phyloP scores from a whole-genome alignment of 2,113 vertebrate genomes.

The Alligator mississippiensis region DNA sequence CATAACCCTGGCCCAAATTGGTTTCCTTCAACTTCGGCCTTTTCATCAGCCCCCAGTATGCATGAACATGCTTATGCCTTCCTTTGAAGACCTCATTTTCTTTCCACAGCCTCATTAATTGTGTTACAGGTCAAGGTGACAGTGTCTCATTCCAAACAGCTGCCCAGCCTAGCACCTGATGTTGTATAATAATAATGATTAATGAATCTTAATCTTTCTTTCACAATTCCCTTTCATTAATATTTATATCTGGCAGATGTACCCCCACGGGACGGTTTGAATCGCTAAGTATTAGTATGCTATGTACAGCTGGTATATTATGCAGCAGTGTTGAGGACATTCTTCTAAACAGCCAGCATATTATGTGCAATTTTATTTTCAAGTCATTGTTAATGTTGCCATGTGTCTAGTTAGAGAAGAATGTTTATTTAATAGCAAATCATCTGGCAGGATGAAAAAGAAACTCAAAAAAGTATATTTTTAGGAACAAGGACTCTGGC shows the following conservation, averaged over 20 bases:
- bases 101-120: background rate
- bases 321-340: conserved; percentile 40
- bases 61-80: background rate
- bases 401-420: background rate
- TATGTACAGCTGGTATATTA: conserved; percentile 59
- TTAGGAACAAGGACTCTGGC: background rate
- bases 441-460: background rate
- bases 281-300: conserved; percentile 29
- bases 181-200: conserved; percentile 59
- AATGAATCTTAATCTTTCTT: conserved; percentile 59
- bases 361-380: conserved; percentile 30
- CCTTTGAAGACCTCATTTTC: background rate
- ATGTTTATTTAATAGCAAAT: conserved; percentile 33
- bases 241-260: conserved; percentile 69
- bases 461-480: background rate
- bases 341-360: background rate
- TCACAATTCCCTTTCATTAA: conserved; percentile 55
- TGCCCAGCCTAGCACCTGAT: conserved; percentile 24
- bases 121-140: background rate
- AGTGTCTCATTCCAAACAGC: background rate
- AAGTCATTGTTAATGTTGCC: conserved; percentile 18
- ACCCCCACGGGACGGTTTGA: conserved; percentile 37
- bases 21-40: background rate
- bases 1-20: background rate
- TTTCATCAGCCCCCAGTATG: background rate